Conservation (phyloP, 2,113 vertebrate genomes). For the Dunckerocampus dactyliophorus region DNA sequence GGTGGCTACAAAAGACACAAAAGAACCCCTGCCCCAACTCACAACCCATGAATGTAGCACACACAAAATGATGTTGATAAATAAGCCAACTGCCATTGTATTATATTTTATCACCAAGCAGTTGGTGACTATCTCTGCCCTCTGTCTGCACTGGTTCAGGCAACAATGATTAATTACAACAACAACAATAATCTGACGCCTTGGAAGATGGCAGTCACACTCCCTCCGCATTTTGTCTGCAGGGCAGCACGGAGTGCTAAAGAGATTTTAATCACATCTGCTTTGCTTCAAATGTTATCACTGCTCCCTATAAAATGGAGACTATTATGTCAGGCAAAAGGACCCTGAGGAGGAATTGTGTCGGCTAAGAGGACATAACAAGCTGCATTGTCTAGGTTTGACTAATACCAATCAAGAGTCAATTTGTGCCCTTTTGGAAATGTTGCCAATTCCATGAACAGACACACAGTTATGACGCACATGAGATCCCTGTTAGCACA, state of each 20-base stretch:
- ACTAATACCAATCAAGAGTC: neutral
- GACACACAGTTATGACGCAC: neutral
- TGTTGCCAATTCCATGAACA: neutral
- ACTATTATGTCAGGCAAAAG: neutral
- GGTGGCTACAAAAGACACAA: too few relatives aligned
- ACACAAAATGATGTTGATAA: too few relatives aligned
- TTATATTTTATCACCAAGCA: too few relatives aligned
- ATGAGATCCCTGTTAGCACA: neutral
- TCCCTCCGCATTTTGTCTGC: neutral
- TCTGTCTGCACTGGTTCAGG: too few relatives aligned
- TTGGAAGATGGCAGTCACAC: too few relatives aligned
- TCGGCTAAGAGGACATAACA: neutral
- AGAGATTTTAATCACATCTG: neutral
- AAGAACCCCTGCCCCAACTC: too few relatives aligned
- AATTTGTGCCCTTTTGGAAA: neutral
- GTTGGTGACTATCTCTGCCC: too few relatives aligned
- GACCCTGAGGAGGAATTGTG: neutral
- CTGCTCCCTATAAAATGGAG: neutral
- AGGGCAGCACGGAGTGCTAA: neutral
- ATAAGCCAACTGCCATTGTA: too few relatives aligned
- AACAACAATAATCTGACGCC: too few relatives aligned
- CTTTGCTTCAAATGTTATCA: neutral
- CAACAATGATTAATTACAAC: too few relatives aligned
- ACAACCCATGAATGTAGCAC: too few relatives aligned
- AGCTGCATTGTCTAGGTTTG: neutral